Conservation (phyloP, 1,140 invertebrate genomes). For the Neotoxoptera formosana region DNA sequence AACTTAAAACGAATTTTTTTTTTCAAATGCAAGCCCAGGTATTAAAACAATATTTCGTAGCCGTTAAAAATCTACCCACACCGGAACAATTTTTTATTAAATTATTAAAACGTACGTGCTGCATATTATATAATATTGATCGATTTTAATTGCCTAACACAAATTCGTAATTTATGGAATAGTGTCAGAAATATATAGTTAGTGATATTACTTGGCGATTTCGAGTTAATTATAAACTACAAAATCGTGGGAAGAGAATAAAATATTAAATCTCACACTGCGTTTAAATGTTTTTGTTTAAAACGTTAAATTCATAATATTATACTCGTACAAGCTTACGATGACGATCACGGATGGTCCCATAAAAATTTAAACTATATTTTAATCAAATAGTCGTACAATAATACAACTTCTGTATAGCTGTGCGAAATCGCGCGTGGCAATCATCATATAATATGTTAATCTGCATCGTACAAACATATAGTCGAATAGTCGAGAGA, state of each 20-base stretch:
- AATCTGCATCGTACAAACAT: not conserved
- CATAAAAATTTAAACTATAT: not conserved
- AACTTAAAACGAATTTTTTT: too few species aligned
- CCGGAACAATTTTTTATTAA: not conserved
- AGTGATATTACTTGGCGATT: not conserved
- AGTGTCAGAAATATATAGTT: not conserved
- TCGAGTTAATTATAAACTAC: not conserved
- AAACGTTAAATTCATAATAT: not conserved
- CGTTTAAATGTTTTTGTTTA: not conserved
- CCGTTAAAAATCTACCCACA: not conserved
- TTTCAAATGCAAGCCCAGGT: too few species aligned
- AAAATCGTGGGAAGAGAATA: not conserved
- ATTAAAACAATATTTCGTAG: not conserved
- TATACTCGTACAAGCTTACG: not conserved
- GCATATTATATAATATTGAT: too few species aligned
- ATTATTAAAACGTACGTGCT: not conserved
- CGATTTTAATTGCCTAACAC: not conserved
- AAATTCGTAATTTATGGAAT: too few species aligned
- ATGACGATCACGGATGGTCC: not conserved
- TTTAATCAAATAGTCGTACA: not conserved
- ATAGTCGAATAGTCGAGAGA: not conserved
- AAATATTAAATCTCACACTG: not conserved
- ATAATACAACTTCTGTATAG: not conserved
- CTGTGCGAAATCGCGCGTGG: not conserved
- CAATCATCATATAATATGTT: too few species aligned